Percentiles rank a stretch among this genome's conserved stretches.
phyloP scores from a whole-genome alignment of 1,140 invertebrate species.

The Cyclina sinensis region DNA sequence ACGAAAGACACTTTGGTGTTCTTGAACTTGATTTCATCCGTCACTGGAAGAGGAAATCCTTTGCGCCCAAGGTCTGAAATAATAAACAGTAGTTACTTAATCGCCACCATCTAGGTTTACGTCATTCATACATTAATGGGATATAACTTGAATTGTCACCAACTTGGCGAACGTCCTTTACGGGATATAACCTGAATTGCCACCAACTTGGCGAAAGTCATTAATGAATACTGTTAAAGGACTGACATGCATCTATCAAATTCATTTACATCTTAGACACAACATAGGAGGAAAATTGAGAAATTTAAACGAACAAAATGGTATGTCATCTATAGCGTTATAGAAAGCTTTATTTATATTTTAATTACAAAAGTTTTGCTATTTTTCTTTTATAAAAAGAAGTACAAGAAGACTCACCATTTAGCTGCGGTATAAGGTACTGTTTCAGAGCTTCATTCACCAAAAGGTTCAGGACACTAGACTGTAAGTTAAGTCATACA shows the following conservation, averaged over 20 bases:
- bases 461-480: conserved; percentile 28
- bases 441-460: conserved; percentile 44
- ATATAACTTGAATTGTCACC: neutral
- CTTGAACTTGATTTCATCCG: conserved; percentile 34
- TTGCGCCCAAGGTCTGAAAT: conserved; percentile 44
- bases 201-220: no score
- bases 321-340: no score
- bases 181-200: neutral
- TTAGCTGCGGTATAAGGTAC: conserved; percentile 58
- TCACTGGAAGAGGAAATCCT: conserved; percentile 64
- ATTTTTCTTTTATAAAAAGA: no score
- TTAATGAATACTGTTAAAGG: no score
- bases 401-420: conserved; percentile 36
- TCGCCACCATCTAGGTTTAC: neutral
- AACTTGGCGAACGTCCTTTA: neutral
- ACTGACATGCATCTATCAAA: no score
- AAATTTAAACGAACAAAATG: no score
- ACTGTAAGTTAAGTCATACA: conserved; percentile 32
- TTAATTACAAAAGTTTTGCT: no score
- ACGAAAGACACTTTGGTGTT: conserved; percentile 49
- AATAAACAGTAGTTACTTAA: neutral
- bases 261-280: no score
- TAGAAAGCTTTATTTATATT: no score
- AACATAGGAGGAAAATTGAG: no score
- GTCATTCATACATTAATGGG: neutral